Base-by-base conservation (phyloP, 2,888 invertebrate genomes). In the Melanophora roralis region DNA sequence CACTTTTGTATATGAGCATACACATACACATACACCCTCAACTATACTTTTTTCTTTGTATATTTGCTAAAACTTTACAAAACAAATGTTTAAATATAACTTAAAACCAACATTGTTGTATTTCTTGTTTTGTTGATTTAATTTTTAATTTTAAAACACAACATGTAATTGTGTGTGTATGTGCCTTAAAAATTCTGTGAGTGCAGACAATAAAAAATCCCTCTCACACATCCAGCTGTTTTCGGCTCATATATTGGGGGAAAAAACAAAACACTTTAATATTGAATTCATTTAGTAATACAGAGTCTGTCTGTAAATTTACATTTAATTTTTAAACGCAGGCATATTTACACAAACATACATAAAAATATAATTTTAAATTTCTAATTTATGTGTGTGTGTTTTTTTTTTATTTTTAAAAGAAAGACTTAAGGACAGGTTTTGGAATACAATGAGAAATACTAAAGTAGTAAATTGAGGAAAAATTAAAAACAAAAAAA, bases 311-410 rank as follows among this genome's bases (percentile, higher is more conserved):
- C 2, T 40, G 45, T 34, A 32, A 21, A 36, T 72, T 62, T 73
- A 65, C 64, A 73, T 65, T 73, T 73, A 73, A 65, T 73, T 73
- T 73, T 40, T 49, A 64, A 73, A 64, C 72, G 6, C 27, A 27
- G 4, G 6, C 47, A 57, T 23, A 14, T 1, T 14, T 14, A 64
- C 49, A 59, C 49, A 23, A 21, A 73, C 27, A 27, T 6, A 27
- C 27, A 27, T 6, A 27, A 3, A 27, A n/a, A n/a, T n/a, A n/a
- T n/a, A n/a, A n/a, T n/a, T n/a, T n/a, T n/a, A n/a, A n/a, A n/a
- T n/a, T n/a, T n/a, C n/a, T n/a, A n/a, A n/a, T n/a, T n/a, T n/a
- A n/a, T n/a, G n/a, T n/a, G n/a, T n/a, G n/a, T n/a, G n/a, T n/a
- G n/a, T n/a, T n/a, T n/a, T n/a, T n/a, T n/a, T n/a, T n/a, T n/a